These are phyloP conservation scores for Tachystola acroxantha DNA, from an alignment of 2,888 invertebrate species.

Conservation along the genomic window DNA sequence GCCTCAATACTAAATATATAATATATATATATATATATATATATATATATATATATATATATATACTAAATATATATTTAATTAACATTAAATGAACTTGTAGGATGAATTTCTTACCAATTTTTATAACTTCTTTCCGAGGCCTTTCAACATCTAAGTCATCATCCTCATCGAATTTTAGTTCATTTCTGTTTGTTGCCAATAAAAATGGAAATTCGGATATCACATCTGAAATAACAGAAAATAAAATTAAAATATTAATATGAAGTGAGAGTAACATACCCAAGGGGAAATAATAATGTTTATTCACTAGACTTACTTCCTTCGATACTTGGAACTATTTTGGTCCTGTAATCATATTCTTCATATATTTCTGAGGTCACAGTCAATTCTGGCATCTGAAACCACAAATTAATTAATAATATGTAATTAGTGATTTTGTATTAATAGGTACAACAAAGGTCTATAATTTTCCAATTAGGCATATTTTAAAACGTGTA, in stretches of 20 bases:
- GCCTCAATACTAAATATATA: no score
- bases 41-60: no score
- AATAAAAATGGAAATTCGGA: conserved; percentile 84
- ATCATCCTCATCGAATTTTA: conserved; percentile 81
- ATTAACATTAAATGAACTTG: no score
- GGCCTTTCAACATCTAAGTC: conserved; percentile 82
- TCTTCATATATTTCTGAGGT: conserved; percentile 87
- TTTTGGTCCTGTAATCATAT: conserved; percentile 78
- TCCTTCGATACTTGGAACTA: conserved; percentile 58
- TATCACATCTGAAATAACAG: conserved; percentile 79
- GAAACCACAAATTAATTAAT: conserved; percentile 22
- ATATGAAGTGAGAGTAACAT: not conserved
- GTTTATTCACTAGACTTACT: conserved; percentile 45
- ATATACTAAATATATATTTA: no score
- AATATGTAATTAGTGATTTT: conserved; percentile 20
- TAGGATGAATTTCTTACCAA: conserved; percentile 81
- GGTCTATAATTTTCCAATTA: no score
- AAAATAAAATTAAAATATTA: not conserved
- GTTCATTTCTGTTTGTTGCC: conserved; percentile 48
- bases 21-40: no score
- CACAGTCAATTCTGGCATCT: conserved; percentile 80
- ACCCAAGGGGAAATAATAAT: not conserved
- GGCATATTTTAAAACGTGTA: no score
- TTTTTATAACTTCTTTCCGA: conserved; percentile 72
- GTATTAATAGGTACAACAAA: no score